A percentile compares a stretch with the other conserved stretches of the same genome.
These are phyloP conservation scores for Clavelina lepadiformis DNA, from an alignment of 23 tunicate genomes.

Conservation along the genomic window DNA sequence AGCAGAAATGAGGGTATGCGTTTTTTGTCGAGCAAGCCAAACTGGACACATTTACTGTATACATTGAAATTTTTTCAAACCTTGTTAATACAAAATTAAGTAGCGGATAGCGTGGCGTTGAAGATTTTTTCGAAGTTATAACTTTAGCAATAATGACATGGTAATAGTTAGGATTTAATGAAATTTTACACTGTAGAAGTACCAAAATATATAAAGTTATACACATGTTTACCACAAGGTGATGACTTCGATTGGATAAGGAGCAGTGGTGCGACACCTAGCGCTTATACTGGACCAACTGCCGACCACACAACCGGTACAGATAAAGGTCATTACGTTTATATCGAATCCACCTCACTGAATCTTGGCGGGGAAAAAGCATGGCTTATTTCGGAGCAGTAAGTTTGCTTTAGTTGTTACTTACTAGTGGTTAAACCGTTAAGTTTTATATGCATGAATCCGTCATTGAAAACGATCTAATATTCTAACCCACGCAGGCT, in stretches of 20 bases:
- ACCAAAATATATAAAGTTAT: neutral
- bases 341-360: slow-evolving; percentile 71
- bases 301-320: slow-evolving; percentile 67
- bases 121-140: neutral
- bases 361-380: slow-evolving; percentile 82
- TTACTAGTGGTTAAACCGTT: neutral
- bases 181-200: neutral
- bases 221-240: slow-evolving; percentile 21
- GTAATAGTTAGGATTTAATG: too few relatives aligned
- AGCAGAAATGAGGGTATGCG: slow-evolving; percentile 64
- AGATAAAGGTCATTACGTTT: slow-evolving; percentile 54
- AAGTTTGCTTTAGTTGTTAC: neutral
- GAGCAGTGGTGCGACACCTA: slow-evolving; percentile 79
- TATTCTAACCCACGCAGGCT: neutral
- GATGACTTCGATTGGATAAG: slow-evolving; percentile 95
- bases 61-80: neutral
- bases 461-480: neutral
- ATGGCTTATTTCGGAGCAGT: slow-evolving; percentile 78
- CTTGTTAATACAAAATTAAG: neutral
- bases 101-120: too few relatives aligned
- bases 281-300: slow-evolving; percentile 72
- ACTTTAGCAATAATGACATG: neutral
- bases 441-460: neutral
- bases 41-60: neutral
- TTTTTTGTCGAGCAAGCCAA: too few relatives aligned